Evolutionary conservation across 2,797 vertebrate genomes (phyloP).

Genomic region (Rhincodon typus): DNA sequence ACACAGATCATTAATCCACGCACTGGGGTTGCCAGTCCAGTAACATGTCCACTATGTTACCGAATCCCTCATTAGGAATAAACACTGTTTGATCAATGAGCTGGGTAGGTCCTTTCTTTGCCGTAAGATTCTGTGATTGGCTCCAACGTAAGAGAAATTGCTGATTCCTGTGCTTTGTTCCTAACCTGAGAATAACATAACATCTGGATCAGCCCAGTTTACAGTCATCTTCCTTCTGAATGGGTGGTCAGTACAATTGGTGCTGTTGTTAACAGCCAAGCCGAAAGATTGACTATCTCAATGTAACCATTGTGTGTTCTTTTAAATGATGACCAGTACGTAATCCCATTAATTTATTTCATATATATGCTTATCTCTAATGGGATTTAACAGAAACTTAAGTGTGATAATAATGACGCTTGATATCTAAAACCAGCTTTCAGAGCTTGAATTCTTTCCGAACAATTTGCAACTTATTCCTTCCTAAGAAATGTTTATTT

Average conservation of each 20-base stretch:
- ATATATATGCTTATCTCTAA: not conserved
- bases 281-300: not conserved
- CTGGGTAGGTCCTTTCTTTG: not conserved
- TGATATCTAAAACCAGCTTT: not conserved
- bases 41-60: not conserved
- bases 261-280: not conserved
- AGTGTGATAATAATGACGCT: not conserved
- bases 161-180: conserved; percentile 3
- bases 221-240: not conserved
- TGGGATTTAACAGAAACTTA: not conserved
- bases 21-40: not conserved
- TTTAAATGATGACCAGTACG: not conserved
- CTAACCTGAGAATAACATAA: not conserved
- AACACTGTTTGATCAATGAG: not conserved
- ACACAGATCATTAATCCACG: not conserved
- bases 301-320: not conserved
- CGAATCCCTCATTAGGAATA: not conserved
- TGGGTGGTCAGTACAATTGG: not conserved
- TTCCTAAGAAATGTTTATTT: not conserved
- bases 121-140: not conserved
- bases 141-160: not conserved
- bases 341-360: not conserved
- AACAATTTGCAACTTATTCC: not conserved
- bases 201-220: not conserved
- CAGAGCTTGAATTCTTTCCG: not conserved